Conservation (phyloP, 2,797 vertebrate species). For the Phataginus tricuspis region DNA sequence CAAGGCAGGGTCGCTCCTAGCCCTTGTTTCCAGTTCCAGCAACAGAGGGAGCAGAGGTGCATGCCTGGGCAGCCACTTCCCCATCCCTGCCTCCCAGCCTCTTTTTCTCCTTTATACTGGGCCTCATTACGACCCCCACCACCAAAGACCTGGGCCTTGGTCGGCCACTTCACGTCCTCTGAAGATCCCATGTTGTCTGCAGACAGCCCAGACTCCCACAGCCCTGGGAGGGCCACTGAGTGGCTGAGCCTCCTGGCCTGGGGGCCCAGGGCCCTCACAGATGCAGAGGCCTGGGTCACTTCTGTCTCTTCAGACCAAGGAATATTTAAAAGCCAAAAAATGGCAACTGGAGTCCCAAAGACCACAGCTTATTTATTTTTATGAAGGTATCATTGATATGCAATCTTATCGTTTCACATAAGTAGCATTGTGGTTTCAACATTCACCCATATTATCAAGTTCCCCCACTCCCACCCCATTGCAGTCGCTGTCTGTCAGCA, state of each 20-base stretch:
- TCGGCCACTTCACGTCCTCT: neutral
- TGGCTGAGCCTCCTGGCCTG: neutral
- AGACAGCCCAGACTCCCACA: neutral
- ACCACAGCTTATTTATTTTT: too few relatives aligned
- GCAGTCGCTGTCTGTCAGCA: too few relatives aligned
- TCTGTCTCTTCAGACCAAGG: neutral
- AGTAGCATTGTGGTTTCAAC: too few relatives aligned
- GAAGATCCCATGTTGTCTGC: neutral
- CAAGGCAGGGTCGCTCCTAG: neutral
- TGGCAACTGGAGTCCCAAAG: neutral
- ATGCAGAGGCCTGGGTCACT: neutral
- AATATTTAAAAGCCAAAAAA: neutral
- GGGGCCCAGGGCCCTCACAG: neutral
- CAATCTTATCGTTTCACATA: too few relatives aligned
- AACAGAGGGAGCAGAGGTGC: neutral
- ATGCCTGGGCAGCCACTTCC: neutral
- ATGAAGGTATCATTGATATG: too few relatives aligned
- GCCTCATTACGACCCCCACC: accelerated
- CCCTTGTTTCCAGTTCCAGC: neutral
- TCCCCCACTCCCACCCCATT: too few relatives aligned
- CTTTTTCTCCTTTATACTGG: neutral
- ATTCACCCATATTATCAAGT: too few relatives aligned
- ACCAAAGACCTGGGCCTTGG: neutral
- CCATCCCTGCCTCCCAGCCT: neutral
- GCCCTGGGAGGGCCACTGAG: neutral